phyloP scores from a whole-genome alignment of 1,140 invertebrate species.

The Pachyrhynchus sulphureomaculatus region DNA sequence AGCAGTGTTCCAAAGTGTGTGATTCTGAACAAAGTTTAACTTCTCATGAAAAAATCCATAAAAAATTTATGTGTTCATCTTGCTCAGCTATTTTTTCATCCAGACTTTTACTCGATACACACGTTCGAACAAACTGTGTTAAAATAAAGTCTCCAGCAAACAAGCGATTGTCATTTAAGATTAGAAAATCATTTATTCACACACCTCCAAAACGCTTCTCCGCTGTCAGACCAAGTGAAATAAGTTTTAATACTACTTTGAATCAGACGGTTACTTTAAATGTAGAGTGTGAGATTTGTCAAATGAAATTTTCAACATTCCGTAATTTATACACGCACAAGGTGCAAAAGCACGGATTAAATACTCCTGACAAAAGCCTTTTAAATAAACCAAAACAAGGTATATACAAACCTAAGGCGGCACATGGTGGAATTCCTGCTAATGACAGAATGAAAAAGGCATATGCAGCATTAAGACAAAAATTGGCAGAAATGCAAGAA shows the following conservation, averaged over 20 bases:
- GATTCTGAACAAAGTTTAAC: constrained; percentile 27
- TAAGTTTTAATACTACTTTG: constrained; percentile 8
- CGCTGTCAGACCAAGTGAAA: background rate
- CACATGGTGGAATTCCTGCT: constrained; percentile 35
- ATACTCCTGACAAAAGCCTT: constrained; percentile 37
- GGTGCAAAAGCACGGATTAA: constrained; percentile 33
- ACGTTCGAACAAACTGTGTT: constrained; percentile 39
- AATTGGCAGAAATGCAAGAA: constrained; percentile 22
- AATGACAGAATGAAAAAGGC: constrained; percentile 32
- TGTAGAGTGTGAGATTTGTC: constrained; percentile 37
- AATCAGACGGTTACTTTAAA: background rate
- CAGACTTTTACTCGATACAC: constrained; percentile 37
- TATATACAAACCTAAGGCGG: constrained; percentile 19
- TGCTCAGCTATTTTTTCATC: constrained; percentile 38
- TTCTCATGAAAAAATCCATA: constrained; percentile 38
- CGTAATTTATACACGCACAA: constrained; percentile 41
- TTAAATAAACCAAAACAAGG: constrained; percentile 18
- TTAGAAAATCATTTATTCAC: constrained; percentile 29
- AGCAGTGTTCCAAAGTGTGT: constrained; percentile 38
- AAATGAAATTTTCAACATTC: constrained; percentile 32
- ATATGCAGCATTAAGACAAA: constrained; percentile 26
- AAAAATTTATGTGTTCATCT: constrained; percentile 33
- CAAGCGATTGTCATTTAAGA: constrained; percentile 32
- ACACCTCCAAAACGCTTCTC: constrained; percentile 13
- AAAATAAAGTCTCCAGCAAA: constrained; percentile 28